phyloP scores from a whole-genome alignment of 1,140 invertebrate species.

The Babylonia areolata region DNA sequence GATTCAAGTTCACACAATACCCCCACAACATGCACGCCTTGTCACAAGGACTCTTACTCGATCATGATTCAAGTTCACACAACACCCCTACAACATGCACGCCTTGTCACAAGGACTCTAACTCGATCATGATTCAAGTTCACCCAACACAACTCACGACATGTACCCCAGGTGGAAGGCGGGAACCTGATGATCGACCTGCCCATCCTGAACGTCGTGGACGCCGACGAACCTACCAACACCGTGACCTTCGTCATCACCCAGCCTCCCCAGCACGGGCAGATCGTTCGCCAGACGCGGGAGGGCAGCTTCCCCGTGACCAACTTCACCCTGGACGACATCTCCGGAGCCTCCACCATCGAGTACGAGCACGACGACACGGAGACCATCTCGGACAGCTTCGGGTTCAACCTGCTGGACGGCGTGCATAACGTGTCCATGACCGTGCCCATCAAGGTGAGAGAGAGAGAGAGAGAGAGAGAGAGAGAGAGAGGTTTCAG shows the following conservation, averaged over 20 bases:
- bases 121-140: no score
- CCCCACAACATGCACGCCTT: no score
- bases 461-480: no score
- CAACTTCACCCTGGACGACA: slow-evolving; percentile 73
- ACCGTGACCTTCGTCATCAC: slow-evolving; percentile 70
- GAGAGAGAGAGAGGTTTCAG: no score
- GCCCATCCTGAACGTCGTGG: slow-evolving; percentile 74
- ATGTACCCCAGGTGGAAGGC: slow-evolving; percentile 73
- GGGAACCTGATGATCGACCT: slow-evolving; percentile 74
- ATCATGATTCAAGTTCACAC: no score
- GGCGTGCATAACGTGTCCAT: slow-evolving; percentile 72
- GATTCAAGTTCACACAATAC: no score
- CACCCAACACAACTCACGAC: no score
- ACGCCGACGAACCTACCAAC: slow-evolving; percentile 74
- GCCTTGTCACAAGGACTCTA: no score
- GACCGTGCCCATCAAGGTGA: slow-evolving; percentile 70
- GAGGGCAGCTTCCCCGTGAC: slow-evolving; percentile 64
- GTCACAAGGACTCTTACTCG: no score
- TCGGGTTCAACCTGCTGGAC: slow-evolving; percentile 74
- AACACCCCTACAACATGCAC: no score
- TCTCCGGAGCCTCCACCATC: slow-evolving; percentile 71
- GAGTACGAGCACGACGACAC: slow-evolving; percentile 76
- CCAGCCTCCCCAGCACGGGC: slow-evolving; percentile 72
- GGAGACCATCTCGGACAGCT: slow-evolving; percentile 72
- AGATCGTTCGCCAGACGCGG: slow-evolving; percentile 67